phyloP scores from a whole-genome alignment of 2,113 vertebrate genomes.

The Rutilus rutilus region DNA sequence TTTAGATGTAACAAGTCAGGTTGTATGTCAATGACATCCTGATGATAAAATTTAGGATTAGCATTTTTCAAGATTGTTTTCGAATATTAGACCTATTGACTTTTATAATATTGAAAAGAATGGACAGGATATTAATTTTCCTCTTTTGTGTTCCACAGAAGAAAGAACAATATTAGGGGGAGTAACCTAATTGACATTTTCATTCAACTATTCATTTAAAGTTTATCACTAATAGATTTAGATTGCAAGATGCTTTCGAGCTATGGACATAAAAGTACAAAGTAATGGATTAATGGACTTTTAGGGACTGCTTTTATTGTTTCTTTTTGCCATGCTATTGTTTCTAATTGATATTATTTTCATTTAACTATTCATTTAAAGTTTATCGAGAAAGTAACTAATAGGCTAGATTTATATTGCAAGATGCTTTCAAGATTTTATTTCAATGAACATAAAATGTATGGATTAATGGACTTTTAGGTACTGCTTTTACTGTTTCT shows the following conservation, averaged over 20 bases:
- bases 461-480: not conserved
- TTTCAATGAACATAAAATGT: too few relatives aligned
- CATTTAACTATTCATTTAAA: not conserved
- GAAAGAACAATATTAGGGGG: not conserved
- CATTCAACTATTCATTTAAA: not conserved
- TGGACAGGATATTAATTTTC: not conserved
- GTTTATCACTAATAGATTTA: not conserved
- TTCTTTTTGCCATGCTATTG: too few relatives aligned
- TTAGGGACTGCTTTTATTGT: not conserved
- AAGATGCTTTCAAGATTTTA: too few relatives aligned
- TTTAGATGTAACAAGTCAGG: not conserved
- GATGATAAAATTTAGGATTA: not conserved
- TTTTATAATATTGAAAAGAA: not conserved
- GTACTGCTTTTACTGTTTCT: not conserved
- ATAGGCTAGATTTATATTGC: not conserved
- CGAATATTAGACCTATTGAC: not conserved
- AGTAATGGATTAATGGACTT: too few relatives aligned
- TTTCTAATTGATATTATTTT: not conserved
- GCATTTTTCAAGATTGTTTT: not conserved
- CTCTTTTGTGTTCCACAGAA: not conserved
- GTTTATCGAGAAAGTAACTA: not conserved
- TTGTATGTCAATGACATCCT: not conserved
- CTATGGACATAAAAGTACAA: too few relatives aligned
- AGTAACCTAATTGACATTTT: not conserved
- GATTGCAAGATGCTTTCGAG: too few relatives aligned